Evolutionary conservation across 2,888 invertebrate species (phyloP).

Genomic region (Venusia cambrica): DNA sequence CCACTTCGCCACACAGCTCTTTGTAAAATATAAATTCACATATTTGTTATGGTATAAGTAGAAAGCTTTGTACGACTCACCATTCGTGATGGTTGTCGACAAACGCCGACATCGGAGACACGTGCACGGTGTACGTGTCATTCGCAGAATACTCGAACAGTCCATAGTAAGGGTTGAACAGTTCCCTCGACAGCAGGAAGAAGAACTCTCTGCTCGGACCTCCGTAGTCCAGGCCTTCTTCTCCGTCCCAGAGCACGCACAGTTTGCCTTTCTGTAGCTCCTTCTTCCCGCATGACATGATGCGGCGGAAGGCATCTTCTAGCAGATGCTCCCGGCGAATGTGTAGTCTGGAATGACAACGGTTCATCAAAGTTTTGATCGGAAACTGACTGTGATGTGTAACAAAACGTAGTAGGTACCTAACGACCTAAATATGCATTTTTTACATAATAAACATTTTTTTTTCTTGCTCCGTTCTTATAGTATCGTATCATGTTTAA

Average conservation of each 20-base stretch:
- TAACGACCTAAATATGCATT: no score
- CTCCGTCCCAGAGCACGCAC: conserved; percentile 96
- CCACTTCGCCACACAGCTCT: no score
- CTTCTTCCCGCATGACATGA: conserved; percentile 97
- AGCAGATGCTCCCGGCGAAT: conserved; percentile 95
- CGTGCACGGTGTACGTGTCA: conserved; percentile 97
- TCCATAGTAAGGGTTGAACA: conserved; percentile 99
- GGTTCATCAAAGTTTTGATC: no score
- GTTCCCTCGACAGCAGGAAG: conserved; percentile 96
- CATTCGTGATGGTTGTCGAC: conserved; percentile 98
- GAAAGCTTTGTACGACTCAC: no score
- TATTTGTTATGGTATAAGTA: no score
- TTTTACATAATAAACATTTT: no score
- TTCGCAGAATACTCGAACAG: conserved; percentile 99
- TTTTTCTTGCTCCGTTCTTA: no score
- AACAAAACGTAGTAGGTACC: no score
- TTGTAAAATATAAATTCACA: no score
- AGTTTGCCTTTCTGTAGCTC: conserved; percentile 97
- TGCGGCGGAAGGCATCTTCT: conserved; percentile 97
- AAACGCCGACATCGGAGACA: conserved; percentile 97
- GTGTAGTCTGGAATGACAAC: conserved; percentile 88
- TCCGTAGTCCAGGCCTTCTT: conserved; percentile 98
- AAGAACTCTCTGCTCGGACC: conserved; percentile 99
- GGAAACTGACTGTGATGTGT: no score
- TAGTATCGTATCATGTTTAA: no score